phyloP scores from a whole-genome alignment of 2,113 vertebrate genomes.

The Taurulus bubalis region DNA sequence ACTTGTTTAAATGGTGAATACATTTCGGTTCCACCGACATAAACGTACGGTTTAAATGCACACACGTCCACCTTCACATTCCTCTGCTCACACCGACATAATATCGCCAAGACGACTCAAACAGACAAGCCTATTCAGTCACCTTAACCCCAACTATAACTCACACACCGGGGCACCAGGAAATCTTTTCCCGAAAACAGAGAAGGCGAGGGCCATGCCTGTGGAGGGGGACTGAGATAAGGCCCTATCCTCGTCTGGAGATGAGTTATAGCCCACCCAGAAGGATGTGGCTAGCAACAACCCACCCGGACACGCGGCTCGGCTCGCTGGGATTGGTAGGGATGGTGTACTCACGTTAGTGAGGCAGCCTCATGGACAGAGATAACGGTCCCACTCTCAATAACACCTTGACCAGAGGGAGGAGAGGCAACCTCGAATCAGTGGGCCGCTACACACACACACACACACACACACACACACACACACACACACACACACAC shows the following conservation, averaged over 20 bases:
- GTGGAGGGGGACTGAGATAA: slow-evolving; percentile 75
- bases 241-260: slow-evolving; percentile 66
- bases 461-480: background rate
- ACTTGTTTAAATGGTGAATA: slow-evolving; percentile 49
- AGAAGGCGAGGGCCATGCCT: slow-evolving; percentile 67
- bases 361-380: slow-evolving; percentile 61
- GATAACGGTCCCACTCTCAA: slow-evolving; percentile 77
- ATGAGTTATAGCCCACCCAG: slow-evolving; percentile 84
- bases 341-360: slow-evolving; percentile 52
- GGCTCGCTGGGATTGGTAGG: slow-evolving; percentile 60
- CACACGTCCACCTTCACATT: slow-evolving; percentile 48
- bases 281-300: slow-evolving; percentile 72
- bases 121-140: slow-evolving; percentile 78
- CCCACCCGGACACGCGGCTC: slow-evolving; percentile 60
- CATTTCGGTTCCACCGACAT: slow-evolving; percentile 32
- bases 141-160: slow-evolving; percentile 78
- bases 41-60: slow-evolving; percentile 14
- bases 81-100: slow-evolving; percentile 59
- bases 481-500: slow-evolving; percentile 26
- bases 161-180: slow-evolving; percentile 63
- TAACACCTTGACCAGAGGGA: slow-evolving; percentile 79
- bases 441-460: slow-evolving; percentile 20
- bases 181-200: slow-evolving; percentile 75
- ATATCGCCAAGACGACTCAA: slow-evolving; percentile 67
- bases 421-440: slow-evolving; percentile 61